A percentile compares a stretch with the other conserved stretches of the same genome.
phyloP scores from a whole-genome alignment of 2,797 vertebrate species.

The Amblyopsis hoosieri region DNA sequence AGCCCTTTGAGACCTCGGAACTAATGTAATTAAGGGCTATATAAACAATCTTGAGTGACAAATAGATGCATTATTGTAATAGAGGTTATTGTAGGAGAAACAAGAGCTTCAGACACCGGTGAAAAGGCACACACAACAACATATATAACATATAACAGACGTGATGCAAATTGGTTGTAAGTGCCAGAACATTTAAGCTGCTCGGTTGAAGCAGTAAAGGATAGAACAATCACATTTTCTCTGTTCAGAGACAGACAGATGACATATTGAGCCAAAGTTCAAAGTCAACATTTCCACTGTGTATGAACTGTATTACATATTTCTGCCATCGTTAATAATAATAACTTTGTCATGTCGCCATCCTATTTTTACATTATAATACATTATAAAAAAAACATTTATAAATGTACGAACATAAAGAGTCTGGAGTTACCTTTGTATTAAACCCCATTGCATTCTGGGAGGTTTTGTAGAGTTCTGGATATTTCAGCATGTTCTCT shows the following conservation, averaged over 20 bases:
- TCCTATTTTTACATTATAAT: too few relatives aligned
- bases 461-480: slow-evolving; percentile 96
- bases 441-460: slow-evolving; percentile 97
- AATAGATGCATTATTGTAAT: too few relatives aligned
- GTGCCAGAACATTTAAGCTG: slow-evolving; percentile 24
- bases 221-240: neutral
- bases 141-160: slow-evolving; percentile 23
- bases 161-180: slow-evolving; percentile 13
- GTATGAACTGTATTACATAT: neutral
- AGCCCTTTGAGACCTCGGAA: too few relatives aligned
- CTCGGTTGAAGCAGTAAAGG: neutral
- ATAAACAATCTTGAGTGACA: too few relatives aligned
- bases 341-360: too few relatives aligned
- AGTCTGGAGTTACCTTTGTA: slow-evolving; percentile 74
- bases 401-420: neutral
- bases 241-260: neutral
- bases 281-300: neutral
- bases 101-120: neutral
- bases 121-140: slow-evolving; percentile 22
- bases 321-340: neutral
- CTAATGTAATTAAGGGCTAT: too few relatives aligned
- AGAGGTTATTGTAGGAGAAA: too few relatives aligned
- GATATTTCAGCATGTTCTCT: slow-evolving; percentile 98
- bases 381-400: slow-evolving; percentile 1
- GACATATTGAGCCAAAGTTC: neutral